Conservation (phyloP, 2,113 vertebrate species). For the Nematolebias whitei region DNA sequence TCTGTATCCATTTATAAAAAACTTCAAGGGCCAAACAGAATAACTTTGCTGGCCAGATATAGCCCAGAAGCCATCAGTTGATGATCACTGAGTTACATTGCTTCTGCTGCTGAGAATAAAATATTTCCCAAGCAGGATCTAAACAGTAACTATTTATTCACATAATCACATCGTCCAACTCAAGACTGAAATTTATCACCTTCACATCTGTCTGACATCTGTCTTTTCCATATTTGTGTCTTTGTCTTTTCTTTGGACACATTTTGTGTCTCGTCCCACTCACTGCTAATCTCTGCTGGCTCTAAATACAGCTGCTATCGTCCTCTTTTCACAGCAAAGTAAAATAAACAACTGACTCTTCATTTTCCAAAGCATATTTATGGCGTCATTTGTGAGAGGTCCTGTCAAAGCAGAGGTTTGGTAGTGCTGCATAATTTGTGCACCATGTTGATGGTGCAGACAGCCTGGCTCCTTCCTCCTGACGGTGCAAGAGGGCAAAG, state of each 20-base stretch:
- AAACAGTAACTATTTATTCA: too few relatives aligned
- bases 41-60: too few relatives aligned
- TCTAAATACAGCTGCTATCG: background rate
- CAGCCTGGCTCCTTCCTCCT: constrained; percentile 68
- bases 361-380: constrained; percentile 23
- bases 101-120: too few relatives aligned
- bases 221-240: constrained; percentile 9
- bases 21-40: too few relatives aligned
- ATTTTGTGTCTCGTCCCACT: background rate
- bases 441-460: constrained; percentile 39
- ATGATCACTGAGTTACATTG: too few relatives aligned
- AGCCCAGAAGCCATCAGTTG: too few relatives aligned
- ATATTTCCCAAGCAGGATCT: too few relatives aligned
- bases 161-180: too few relatives aligned
- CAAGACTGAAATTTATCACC: too few relatives aligned
- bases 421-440: constrained; percentile 8
- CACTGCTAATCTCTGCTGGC: background rate
- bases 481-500: constrained; percentile 56
- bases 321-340: background rate
- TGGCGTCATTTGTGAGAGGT: constrained; percentile 37
- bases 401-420: constrained; percentile 7
- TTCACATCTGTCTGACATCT: background rate
- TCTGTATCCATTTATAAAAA: too few relatives aligned
- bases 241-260: too few relatives aligned
- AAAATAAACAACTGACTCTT: constrained; percentile 27